A percentile compares a stretch with the other conserved stretches of the same genome.
These are phyloP conservation scores for Hippolais icterina DNA, from an alignment of 2,113 vertebrate species.

Conservation along the genomic window DNA sequence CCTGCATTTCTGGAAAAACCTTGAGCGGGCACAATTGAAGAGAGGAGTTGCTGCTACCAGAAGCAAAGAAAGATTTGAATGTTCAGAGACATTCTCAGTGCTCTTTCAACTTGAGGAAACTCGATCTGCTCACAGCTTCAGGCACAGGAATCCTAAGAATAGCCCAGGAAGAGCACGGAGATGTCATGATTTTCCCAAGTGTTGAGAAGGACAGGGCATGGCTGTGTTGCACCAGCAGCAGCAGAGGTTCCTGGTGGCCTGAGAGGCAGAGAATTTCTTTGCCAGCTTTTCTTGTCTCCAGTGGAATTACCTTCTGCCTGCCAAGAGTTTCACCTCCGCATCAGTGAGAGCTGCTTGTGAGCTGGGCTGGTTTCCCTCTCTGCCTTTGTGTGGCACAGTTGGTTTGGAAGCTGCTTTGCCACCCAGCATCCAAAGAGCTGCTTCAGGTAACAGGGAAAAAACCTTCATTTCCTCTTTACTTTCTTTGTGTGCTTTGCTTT, in stretches of 20 bases:
- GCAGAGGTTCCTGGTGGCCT: neutral
- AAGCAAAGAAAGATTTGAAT: neutral
- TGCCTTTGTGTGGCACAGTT: neutral
- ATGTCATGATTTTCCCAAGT: neutral
- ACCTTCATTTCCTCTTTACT: neutral
- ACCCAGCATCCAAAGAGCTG: neutral
- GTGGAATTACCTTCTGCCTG: neutral
- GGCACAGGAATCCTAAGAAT: neutral
- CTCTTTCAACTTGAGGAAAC: neutral
- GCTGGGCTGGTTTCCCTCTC: neutral
- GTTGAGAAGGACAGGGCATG: neutral
- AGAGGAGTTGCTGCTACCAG: neutral
- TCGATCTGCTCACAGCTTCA: neutral
- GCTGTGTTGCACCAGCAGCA: neutral
- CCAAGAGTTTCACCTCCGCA: neutral
- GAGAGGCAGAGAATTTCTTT: neutral
- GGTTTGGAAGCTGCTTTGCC: neutral
- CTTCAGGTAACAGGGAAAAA: neutral
- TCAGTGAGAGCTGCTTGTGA: rapidly evolving
- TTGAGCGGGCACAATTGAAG: neutral
- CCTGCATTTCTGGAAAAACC: neutral
- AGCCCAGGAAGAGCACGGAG: neutral
- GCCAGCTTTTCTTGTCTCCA: neutral
- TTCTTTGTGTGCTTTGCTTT: neutral
- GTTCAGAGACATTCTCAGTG: neutral